Percentiles rank a stretch among this genome's conserved stretches.
These are phyloP conservation scores for Cataglyphis hispanica DNA, from an alignment of 1,140 invertebrate species.

Conservation along the genomic window DNA sequence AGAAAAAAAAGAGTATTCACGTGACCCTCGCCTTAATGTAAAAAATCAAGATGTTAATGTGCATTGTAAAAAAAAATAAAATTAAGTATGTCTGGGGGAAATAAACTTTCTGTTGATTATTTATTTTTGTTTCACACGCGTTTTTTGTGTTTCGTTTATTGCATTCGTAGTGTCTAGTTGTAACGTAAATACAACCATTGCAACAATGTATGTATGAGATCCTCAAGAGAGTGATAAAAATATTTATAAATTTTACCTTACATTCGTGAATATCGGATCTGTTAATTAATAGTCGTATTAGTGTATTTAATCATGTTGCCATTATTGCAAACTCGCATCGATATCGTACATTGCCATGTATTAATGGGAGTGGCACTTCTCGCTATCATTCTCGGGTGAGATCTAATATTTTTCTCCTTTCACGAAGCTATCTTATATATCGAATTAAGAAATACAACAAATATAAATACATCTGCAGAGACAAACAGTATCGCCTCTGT, in stretches of 20 bases:
- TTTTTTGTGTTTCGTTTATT: neutral
- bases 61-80: slow-evolving; percentile 71
- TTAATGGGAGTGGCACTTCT: neutral
- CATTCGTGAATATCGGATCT: neutral
- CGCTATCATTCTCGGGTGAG: slow-evolving; percentile 10
- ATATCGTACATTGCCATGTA: neutral
- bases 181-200: neutral
- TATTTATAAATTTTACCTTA: slow-evolving; percentile 37
- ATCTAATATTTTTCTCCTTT: slow-evolving; percentile 46
- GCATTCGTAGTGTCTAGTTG: neutral
- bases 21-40: slow-evolving; percentile 65
- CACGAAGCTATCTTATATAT: slow-evolving; percentile 38
- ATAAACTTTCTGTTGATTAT: slow-evolving; percentile 57
- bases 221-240: neutral
- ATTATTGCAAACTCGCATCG: neutral
- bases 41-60: slow-evolving; percentile 69
- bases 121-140: slow-evolving; percentile 20
- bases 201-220: neutral
- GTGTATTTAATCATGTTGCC: neutral
- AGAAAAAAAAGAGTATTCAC: slow-evolving; percentile 39
- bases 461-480: slow-evolving; percentile 27
- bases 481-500: slow-evolving; percentile 63
- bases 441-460: slow-evolving; percentile 34
- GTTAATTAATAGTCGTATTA: slow-evolving; percentile 10
- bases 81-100: slow-evolving; percentile 64